Base-by-base conservation (phyloP, 92 coral and sea anemone species). In the Siderastrea siderea region DNA sequence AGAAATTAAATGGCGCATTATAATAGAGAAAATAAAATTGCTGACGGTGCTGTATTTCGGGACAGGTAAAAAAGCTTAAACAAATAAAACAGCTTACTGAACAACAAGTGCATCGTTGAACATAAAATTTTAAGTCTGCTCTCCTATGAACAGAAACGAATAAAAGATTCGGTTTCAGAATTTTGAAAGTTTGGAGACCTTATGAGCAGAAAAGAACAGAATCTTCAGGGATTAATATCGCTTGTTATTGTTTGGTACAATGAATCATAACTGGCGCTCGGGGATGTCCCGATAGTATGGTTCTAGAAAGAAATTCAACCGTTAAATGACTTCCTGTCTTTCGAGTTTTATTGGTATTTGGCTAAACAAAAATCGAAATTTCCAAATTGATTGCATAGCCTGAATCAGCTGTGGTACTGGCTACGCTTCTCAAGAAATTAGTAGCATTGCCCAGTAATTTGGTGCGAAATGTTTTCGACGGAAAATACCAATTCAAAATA, bases 401-500 rank as follows among this genome's bases (percentile, higher is more conserved):
- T 45, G 4, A 26, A 26, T 26, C 38, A 26, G 38, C 0, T 26
- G 38, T 26, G 38, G 38, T 26, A 26, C 38, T 26, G 51, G 12
- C 54, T 13, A 2, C 26, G 15, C 13, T 47, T 47, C 1, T 68
- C 15, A 7, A 52, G 16, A 68, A 71, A 71, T 13, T 48, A 10
- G 46, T 67, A 13, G 50, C 49, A 47, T 65, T 79, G 2, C 47
- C 73, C 5, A 67, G 51, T 51, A 11, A 19, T 19, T 64, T 49
- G 26, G 60, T 15, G 48, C 75, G 84, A 69, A 16, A 45, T 54
- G 68, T 55, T 55, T 82, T 70, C 74, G 67, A 48, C 7, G 13
- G 19, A 47, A 57, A 58, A 54, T 55, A 57, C 68, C 12, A 16
- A 43, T 82, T 71, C 55, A 82, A 82, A 80, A 82, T 50, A 82